Conservation (phyloP, 37 sponge, comb jelly and placozoan genomes). For the Lycopodina hypogea region DNA sequence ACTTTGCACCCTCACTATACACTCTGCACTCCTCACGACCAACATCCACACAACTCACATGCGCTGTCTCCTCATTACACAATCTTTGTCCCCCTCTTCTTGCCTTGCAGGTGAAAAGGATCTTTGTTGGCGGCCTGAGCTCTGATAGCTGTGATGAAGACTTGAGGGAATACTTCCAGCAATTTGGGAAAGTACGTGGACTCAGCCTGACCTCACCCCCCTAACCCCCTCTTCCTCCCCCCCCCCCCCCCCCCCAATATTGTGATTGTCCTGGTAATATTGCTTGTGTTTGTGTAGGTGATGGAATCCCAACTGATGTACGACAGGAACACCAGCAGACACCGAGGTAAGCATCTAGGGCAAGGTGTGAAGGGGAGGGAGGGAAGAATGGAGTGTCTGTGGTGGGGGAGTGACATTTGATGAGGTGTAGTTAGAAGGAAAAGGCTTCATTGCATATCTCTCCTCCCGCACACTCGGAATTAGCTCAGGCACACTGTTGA, state of each 20-base stretch:
- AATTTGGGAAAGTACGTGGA: constrained; percentile 78
- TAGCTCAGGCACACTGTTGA: neutral
- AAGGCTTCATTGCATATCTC: neutral
- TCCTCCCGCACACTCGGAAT: neutral
- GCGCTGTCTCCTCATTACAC: no score
- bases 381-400: neutral
- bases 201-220: neutral
- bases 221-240: constrained; percentile 26
- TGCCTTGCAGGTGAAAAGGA: constrained; percentile 36
- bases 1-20: no score
- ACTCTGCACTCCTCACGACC: no score
- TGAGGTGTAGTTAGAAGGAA: no score
- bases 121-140: constrained; percentile 79
- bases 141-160: constrained; percentile 85
- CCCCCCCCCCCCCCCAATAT: constrained; percentile 6
- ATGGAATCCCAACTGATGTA: constrained; percentile 76
- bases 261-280: constrained; percentile 4
- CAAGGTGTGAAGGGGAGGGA: neutral
- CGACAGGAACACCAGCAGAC: constrained; percentile 79
- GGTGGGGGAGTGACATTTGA: no score
- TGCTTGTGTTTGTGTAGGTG: constrained; percentile 44
- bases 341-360: constrained; percentile 69
- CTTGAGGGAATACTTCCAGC: constrained; percentile 70
- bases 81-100: no score
- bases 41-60: no score